Evolutionary conservation across 2,113 vertebrate species (phyloP).

Genomic region (Coreoperca whiteheadi): DNA sequence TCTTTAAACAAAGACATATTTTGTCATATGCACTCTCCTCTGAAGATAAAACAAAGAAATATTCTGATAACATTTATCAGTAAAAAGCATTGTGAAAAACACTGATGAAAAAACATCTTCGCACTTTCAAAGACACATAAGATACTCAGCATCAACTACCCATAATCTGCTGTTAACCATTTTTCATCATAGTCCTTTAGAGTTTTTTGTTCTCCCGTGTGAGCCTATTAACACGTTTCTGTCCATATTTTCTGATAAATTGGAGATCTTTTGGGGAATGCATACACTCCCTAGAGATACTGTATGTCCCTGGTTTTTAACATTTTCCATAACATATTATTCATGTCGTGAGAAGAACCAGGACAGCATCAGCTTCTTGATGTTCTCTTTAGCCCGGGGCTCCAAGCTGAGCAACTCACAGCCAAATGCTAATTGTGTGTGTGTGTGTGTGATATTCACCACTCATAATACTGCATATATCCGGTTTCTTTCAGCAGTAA

Average conservation of each 20-base stretch:
- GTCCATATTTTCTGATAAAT: conserved; percentile 15
- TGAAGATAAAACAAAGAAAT: neutral
- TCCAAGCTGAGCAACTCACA: conserved; percentile 25
- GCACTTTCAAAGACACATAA: conserved; percentile 15
- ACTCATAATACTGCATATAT: neutral
- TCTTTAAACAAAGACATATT: neutral
- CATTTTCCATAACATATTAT: conserved; percentile 31
- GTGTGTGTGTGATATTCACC: neutral
- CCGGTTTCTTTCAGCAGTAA: conserved; percentile 9
- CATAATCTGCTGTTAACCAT: conserved; percentile 23
- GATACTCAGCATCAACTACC: neutral
- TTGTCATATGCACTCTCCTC: neutral
- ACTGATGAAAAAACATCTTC: conserved; percentile 15
- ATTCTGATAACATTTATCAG: neutral
- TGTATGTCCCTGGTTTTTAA: neutral
- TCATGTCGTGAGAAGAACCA: conserved; percentile 34
- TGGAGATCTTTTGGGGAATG: neutral
- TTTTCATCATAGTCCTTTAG: conserved; percentile 15
- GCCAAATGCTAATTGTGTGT: conserved; percentile 34
- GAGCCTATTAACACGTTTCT: conserved; percentile 6
- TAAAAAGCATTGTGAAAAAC: conserved; percentile 8
- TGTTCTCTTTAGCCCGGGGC: conserved; percentile 43
- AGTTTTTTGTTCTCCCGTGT: neutral
- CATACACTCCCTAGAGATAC: neutral
- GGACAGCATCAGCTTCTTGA: conserved; percentile 29